Conservation (phyloP, 2,888 invertebrate genomes). For the Dasypogon diadema region DNA sequence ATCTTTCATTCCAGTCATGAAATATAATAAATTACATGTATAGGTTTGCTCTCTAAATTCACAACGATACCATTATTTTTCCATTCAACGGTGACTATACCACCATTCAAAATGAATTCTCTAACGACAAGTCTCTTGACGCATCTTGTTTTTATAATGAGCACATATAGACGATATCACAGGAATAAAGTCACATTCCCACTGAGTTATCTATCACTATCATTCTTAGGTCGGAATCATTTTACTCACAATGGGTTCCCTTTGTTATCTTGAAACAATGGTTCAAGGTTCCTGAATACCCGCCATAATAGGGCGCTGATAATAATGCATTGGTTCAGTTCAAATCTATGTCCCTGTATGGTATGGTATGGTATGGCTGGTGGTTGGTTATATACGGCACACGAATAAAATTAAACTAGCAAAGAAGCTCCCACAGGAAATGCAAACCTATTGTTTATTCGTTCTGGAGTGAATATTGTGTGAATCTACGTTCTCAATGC, state of each 20-base stretch:
- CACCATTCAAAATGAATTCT: background rate
- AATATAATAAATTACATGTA: too few species aligned
- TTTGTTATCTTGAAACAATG: constrained; percentile 50
- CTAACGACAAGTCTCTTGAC: constrained; percentile 37
- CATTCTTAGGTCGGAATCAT: constrained; percentile 48
- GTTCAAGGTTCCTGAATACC: constrained; percentile 48
- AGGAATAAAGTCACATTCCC: constrained; percentile 11
- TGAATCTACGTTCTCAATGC: constrained; percentile 24
- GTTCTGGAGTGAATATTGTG: background rate
- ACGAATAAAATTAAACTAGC: constrained; percentile 50
- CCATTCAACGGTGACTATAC: background rate
- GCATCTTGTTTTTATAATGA: constrained; percentile 37
- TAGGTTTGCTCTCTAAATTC: too few species aligned
- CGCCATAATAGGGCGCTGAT: constrained; percentile 35
- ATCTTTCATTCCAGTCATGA: too few species aligned
- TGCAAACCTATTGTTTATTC: constrained; percentile 42
- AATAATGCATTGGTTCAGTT: constrained; percentile 50
- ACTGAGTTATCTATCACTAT: constrained; percentile 50
- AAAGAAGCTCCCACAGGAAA: constrained; percentile 48
- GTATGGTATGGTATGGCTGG: background rate
- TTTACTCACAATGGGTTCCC: constrained; percentile 47
- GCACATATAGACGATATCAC: constrained; percentile 7
- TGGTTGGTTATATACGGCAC: background rate
- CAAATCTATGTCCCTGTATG: constrained; percentile 23
- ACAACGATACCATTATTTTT: too few species aligned